A percentile compares a stretch with the other conserved stretches of the same genome.
phyloP scores from a whole-genome alignment of 1,140 invertebrate genomes.

The Drosophila prosaltans region DNA sequence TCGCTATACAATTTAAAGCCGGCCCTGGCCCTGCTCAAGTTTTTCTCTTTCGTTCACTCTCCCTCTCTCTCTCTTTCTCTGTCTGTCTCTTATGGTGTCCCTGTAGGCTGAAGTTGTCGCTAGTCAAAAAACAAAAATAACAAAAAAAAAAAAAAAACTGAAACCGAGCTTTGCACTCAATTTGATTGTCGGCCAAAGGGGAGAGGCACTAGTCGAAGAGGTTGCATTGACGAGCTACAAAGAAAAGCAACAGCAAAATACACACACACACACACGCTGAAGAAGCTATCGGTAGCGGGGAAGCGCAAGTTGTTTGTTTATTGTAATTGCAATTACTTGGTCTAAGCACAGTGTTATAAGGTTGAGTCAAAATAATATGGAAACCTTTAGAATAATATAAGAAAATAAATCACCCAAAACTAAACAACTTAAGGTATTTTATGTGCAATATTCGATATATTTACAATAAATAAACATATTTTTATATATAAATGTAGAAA shows the following conservation, averaged over 20 bases:
- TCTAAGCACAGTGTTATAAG: slow-evolving; percentile 43
- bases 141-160: slow-evolving; percentile 32
- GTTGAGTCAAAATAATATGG: too few species aligned
- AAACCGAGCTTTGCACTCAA: slow-evolving; percentile 72
- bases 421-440: too few species aligned
- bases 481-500: too few species aligned
- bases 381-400: too few species aligned
- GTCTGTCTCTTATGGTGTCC: too few species aligned
- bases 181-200: slow-evolving; percentile 50
- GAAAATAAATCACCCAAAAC: too few species aligned
- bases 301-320: slow-evolving; percentile 34
- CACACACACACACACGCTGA: slow-evolving; percentile 23
- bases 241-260: slow-evolving; percentile 19
- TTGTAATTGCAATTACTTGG: slow-evolving; percentile 42
- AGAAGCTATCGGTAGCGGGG: slow-evolving; percentile 38
- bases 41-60: slow-evolving; percentile 3
- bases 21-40: slow-evolving; percentile 20
- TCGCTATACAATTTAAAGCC: slow-evolving; percentile 48
- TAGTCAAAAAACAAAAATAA: slow-evolving; percentile 16
- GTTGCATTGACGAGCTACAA: slow-evolving; percentile 15
- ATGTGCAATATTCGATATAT: too few species aligned
- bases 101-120: slow-evolving; percentile 48
- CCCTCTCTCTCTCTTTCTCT: background rate
- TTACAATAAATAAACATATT: too few species aligned
- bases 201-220: slow-evolving; percentile 16